Percentiles rank a stretch among this genome's conserved stretches.
Evolutionary conservation across 2,113 vertebrate species (phyloP).

Genomic region (Stigmatopora nigra): DNA sequence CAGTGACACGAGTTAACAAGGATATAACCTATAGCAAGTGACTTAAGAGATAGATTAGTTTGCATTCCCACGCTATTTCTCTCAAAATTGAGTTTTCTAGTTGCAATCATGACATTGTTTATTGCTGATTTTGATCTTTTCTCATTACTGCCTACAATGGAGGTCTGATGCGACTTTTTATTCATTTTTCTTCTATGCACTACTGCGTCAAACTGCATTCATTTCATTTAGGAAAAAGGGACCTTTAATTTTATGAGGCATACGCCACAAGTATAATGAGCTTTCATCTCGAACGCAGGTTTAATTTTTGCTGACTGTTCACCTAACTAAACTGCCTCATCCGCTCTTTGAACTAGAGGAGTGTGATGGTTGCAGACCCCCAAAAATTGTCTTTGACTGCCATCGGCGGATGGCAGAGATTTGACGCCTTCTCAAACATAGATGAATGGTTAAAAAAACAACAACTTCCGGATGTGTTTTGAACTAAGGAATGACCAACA

Average conservation of each 20-base stretch:
- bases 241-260: background rate
- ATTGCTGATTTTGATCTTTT: background rate
- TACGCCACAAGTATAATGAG: background rate
- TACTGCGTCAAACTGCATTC: background rate
- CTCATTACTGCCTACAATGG: background rate
- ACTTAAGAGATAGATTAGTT: too few species aligned
- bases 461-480: too few species aligned
- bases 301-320: background rate
- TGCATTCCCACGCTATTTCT: too few species aligned
- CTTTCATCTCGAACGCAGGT: background rate
- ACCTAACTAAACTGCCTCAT: background rate
- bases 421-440: too few species aligned
- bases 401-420: too few species aligned
- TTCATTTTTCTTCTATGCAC: background rate
- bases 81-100: background rate
- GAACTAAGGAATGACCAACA: too few species aligned
- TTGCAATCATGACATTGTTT: background rate
- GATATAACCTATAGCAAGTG: too few species aligned
- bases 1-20: too few species aligned
- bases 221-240: background rate
- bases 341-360: background rate
- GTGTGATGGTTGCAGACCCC: background rate
- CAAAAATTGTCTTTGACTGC: background rate
- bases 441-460: too few species aligned
- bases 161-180: background rate